These are phyloP conservation scores for Plutella xylostella DNA, from an alignment of 2,888 invertebrate genomes.

Conservation along the genomic window DNA sequence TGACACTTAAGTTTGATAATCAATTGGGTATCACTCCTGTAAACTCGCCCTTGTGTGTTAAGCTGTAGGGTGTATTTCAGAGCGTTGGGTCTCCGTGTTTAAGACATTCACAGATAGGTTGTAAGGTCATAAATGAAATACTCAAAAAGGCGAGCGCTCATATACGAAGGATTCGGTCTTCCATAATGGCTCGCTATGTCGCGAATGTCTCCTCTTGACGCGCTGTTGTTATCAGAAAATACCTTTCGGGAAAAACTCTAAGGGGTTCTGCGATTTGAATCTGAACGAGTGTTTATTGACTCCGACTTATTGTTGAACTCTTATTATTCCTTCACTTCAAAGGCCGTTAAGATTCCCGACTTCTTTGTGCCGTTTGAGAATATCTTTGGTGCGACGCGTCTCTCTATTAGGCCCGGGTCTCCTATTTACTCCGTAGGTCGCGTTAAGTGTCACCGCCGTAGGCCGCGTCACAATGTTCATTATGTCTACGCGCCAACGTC, in stretches of 20 bases:
- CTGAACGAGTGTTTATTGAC: background rate
- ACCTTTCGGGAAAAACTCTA: slow-evolving; percentile 42
- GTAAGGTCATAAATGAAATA: slow-evolving; percentile 30
- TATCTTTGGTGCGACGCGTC: no score
- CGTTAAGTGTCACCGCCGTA: no score
- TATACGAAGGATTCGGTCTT: slow-evolving; percentile 46
- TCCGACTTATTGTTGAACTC: background rate
- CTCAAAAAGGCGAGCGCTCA: slow-evolving; percentile 37
- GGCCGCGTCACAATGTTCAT: no score
- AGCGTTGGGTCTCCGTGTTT: slow-evolving; percentile 11
- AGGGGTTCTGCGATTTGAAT: slow-evolving; percentile 11
- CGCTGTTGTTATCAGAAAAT: slow-evolving; percentile 39
- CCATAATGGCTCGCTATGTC: slow-evolving; percentile 54
- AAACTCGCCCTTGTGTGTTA: background rate
- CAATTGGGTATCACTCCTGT: background rate
- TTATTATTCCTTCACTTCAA: background rate
- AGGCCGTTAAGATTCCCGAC: background rate
- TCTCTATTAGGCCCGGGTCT: no score
- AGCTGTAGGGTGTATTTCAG: slow-evolving; percentile 26
- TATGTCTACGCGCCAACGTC: no score
- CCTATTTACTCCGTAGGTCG: no score
- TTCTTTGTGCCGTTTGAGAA: background rate
- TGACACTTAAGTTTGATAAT: background rate
- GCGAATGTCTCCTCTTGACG: slow-evolving; percentile 29
- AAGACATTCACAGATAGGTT: slow-evolving; percentile 19